These are phyloP conservation scores for Plebejus anna DNA, from an alignment of 2,888 invertebrate genomes.

Conservation along the genomic window DNA sequence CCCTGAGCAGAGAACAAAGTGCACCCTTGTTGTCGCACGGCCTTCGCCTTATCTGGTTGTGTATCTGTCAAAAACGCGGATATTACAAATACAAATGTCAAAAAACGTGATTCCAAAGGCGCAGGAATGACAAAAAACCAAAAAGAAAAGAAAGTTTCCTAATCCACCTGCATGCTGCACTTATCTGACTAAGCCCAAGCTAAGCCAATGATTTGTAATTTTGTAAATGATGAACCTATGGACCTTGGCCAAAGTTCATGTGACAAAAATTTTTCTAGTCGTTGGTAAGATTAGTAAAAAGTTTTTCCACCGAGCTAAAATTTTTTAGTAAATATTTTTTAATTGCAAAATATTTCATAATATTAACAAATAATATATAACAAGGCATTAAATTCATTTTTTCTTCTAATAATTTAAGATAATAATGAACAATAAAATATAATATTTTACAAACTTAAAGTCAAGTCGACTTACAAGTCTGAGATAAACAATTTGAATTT, in stretches of 20 bases:
- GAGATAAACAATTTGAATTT: too few species aligned
- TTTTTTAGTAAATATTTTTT: too few species aligned
- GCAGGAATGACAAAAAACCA: background rate
- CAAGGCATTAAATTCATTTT: too few species aligned
- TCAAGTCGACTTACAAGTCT: too few species aligned
- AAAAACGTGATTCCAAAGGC: background rate
- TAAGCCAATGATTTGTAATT: too few species aligned
- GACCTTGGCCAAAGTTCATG: background rate
- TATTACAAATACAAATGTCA: background rate
- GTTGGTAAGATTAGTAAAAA: background rate
- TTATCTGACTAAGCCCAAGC: too few species aligned
- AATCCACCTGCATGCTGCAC: background rate
- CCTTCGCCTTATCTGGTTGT: slow-evolving; percentile 1
- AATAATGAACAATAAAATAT: too few species aligned
- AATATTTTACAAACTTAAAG: too few species aligned
- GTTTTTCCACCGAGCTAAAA: background rate
- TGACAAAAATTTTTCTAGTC: background rate
- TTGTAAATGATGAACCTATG: background rate
- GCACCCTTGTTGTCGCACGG: background rate
- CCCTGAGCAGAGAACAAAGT: background rate
- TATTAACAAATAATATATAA: too few species aligned
- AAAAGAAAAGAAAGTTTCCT: background rate
- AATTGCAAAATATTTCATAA: too few species aligned
- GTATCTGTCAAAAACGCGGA: background rate
- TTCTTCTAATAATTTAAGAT: too few species aligned